Conservation (phyloP, 1,140 invertebrate genomes). For the Conopomorpha cramerella region DNA sequence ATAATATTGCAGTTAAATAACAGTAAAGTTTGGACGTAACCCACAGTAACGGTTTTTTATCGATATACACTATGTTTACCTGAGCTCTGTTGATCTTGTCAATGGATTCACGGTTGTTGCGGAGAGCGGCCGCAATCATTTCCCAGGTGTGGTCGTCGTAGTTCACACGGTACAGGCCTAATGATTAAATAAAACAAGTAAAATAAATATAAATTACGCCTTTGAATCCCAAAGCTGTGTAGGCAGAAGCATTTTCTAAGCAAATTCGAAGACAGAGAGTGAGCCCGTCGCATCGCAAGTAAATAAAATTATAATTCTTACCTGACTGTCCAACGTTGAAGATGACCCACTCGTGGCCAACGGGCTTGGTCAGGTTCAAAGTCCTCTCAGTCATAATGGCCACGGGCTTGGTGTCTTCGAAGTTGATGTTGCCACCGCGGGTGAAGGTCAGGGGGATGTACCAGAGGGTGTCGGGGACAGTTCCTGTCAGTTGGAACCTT, state of each 20-base stretch:
- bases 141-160: slow-evolving; percentile 75
- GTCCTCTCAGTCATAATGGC: slow-evolving; percentile 31
- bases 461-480: slow-evolving; percentile 43
- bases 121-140: slow-evolving; percentile 59
- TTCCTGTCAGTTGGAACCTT: slow-evolving; percentile 58
- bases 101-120: slow-evolving; percentile 55
- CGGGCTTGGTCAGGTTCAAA: slow-evolving; percentile 12
- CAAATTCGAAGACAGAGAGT: too few species aligned
- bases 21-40: too few species aligned
- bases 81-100: slow-evolving; percentile 77
- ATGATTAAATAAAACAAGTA: slow-evolving; percentile 4
- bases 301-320: slow-evolving; percentile 18
- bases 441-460: slow-evolving; percentile 68
- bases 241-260: too few species aligned
- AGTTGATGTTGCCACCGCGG: slow-evolving; percentile 49
- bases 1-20: too few species aligned
- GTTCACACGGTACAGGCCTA: slow-evolving; percentile 80
- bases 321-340: slow-evolving; percentile 71
- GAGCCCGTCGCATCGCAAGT: too few species aligned
- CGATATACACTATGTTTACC: slow-evolving; percentile 16
- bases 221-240: too few species aligned
- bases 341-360: slow-evolving; percentile 66
- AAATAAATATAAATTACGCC: too few species aligned
- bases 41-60: too few species aligned
- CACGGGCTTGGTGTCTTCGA: slow-evolving; percentile 55